These are phyloP conservation scores for Rousettus madagascariensis DNA, from an alignment of 2,797 vertebrate species.

Conservation along the genomic window DNA sequence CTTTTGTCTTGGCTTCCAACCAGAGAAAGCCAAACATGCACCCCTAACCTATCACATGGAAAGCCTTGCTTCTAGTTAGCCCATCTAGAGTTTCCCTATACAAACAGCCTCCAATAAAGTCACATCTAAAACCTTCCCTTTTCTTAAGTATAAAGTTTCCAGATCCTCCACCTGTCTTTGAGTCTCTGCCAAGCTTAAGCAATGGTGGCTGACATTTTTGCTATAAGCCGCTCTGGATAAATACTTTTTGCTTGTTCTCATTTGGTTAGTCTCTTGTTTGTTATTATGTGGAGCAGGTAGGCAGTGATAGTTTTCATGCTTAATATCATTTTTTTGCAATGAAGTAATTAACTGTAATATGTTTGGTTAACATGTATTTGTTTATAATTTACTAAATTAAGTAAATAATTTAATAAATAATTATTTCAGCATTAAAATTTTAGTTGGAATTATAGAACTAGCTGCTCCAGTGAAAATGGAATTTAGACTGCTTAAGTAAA, in stretches of 20 bases:
- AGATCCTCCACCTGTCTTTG: neutral
- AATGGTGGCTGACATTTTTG: neutral
- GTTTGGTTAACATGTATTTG: neutral
- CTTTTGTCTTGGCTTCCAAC: neutral
- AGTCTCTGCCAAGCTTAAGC: neutral
- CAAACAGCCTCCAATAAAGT: neutral
- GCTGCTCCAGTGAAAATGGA: neutral
- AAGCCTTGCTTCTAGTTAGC: neutral
- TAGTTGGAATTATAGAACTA: neutral
- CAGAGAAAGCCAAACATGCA: neutral
- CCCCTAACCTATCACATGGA: neutral
- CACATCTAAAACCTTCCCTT: neutral
- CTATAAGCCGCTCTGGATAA: neutral
- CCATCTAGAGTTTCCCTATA: neutral
- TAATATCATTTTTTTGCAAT: neutral
- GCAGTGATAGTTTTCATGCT: neutral
- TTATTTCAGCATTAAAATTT: conserved; percentile 4
- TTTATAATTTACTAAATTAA: conserved; percentile 41
- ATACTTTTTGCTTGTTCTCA: neutral
- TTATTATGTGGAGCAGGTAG: neutral
- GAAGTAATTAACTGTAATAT: conserved; percentile 2
- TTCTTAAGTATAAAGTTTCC: neutral
- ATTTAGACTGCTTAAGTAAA: conserved; percentile 37
- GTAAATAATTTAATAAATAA: conserved; percentile 18
- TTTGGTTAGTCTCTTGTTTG: neutral